Conservation (phyloP, 2,888 invertebrate genomes). For the Stegana nigrithorax region DNA sequence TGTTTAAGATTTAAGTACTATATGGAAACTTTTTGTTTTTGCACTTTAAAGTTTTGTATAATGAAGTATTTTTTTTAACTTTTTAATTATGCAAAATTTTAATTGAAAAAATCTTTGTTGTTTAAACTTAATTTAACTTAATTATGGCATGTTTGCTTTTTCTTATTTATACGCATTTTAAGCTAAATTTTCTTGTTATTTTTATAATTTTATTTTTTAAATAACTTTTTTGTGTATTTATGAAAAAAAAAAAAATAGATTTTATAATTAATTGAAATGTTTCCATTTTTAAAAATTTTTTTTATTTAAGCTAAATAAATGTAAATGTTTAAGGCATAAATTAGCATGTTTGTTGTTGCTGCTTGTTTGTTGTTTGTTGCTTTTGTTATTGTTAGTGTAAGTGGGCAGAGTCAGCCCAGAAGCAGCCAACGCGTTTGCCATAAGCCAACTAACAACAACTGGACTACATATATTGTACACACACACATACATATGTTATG, state of each 20-base stretch:
- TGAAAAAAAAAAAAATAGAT: neutral
- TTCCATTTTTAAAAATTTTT: conserved; percentile 31
- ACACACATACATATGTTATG: neutral
- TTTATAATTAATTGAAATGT: neutral
- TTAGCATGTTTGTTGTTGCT: conserved; percentile 34
- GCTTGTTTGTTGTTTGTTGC: conserved; percentile 26
- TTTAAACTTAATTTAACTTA: conserved; percentile 41
- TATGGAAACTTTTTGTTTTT: neutral
- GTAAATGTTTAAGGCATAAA: conserved; percentile 39
- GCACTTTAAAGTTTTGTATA: neutral
- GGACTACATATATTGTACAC: conserved; percentile 9
- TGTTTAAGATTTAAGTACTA: conserved; percentile 48
- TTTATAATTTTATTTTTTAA: conserved; percentile 3
- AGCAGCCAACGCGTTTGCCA: conserved; percentile 15
- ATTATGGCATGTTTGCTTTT: conserved; percentile 56
- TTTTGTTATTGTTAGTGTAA: conserved; percentile 8
- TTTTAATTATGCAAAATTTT: conserved; percentile 34
- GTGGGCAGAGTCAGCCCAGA: neutral
- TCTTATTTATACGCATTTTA: conserved; percentile 37
- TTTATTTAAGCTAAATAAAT: conserved; percentile 46
- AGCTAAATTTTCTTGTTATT: neutral
- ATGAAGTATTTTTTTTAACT: neutral
- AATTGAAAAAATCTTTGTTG: neutral
- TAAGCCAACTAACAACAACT: no score
- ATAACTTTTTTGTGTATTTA: neutral